Evolutionary conservation across 1,140 invertebrate genomes (phyloP).

Genomic region (Dendrolimus punctatus): DNA sequence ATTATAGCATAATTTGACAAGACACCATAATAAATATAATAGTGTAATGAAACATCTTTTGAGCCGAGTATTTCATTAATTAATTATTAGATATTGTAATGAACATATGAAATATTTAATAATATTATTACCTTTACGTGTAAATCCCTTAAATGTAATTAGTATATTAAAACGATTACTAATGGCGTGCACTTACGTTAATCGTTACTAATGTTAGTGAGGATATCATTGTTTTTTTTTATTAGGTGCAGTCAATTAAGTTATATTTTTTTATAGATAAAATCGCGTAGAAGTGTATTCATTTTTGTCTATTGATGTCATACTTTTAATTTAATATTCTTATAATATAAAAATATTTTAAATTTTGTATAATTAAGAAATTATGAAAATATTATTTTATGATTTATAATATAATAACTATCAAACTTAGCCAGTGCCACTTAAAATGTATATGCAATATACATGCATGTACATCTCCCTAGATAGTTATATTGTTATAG

Average conservation of each 20-base stretch:
- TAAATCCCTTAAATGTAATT: conserved; percentile 32
- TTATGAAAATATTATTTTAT: too few relatives aligned
- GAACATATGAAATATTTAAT: conserved; percentile 55
- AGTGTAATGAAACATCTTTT: conserved; percentile 58
- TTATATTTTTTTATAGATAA: too few relatives aligned
- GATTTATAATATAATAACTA: conserved; percentile 11
- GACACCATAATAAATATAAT: conserved; percentile 62
- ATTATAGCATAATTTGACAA: conserved; percentile 68
- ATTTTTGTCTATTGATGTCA: too few relatives aligned
- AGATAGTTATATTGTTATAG: conserved; percentile 65
- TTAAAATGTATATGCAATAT: conserved; percentile 61
- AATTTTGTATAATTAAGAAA: too few relatives aligned
- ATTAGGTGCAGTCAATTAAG: too few relatives aligned
- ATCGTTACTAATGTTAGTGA: too few relatives aligned
- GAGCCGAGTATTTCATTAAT: conserved; percentile 56
- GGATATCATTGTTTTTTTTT: too few relatives aligned
- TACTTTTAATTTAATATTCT: too few relatives aligned
- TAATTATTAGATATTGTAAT: conserved; percentile 53
- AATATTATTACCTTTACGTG: conserved; percentile 37
- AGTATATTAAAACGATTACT: conserved; percentile 36
- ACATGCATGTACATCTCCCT: conserved; percentile 34
- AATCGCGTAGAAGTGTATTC: too few relatives aligned
- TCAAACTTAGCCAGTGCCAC: conserved; percentile 58
- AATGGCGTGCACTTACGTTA: conserved; percentile 32
- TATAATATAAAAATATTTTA: too few relatives aligned